These are phyloP conservation scores for Andricus quercusramuli DNA, from an alignment of 2,888 invertebrate genomes.

Conservation along the genomic window DNA sequence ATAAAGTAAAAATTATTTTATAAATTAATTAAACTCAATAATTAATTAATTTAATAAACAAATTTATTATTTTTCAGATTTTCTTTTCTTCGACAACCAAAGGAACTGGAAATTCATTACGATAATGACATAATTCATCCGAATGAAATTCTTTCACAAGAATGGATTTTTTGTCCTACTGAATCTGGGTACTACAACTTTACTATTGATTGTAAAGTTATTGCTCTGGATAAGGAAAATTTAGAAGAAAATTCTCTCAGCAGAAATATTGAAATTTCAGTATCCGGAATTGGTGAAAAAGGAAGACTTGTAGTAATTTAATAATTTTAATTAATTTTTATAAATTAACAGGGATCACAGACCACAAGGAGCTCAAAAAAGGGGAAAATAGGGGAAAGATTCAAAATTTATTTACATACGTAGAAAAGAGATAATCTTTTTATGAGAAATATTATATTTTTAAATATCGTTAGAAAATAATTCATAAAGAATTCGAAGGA, in stretches of 20 bases:
- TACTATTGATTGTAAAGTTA: constrained; percentile 52
- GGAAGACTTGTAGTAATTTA: constrained; percentile 55
- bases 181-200: constrained; percentile 57
- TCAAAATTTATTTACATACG: too few relatives aligned
- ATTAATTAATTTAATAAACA: neutral
- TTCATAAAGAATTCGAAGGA: too few relatives aligned
- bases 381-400: too few relatives aligned
- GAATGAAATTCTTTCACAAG: constrained; percentile 63
- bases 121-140: constrained; percentile 57
- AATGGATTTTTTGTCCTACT: constrained; percentile 62
- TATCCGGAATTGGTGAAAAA: constrained; percentile 53
- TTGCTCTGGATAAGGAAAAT: constrained; percentile 41
- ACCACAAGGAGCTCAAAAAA: too few relatives aligned
- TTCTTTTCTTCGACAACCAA: constrained; percentile 50
- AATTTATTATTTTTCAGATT: constrained; percentile 55
- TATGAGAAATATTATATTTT: too few relatives aligned
- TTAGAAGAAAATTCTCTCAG: neutral
- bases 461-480: too few relatives aligned
- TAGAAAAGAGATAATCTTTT: too few relatives aligned
- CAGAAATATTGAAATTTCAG: constrained; percentile 43
- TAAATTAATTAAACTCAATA: neutral
- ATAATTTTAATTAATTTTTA: neutral
- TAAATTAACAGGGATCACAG: neutral
- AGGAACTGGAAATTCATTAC: constrained; percentile 51
- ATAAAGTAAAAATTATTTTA: constrained; percentile 66